Conservation (phyloP, 2,888 invertebrate genomes). For the Acrobasis repandana region DNA sequence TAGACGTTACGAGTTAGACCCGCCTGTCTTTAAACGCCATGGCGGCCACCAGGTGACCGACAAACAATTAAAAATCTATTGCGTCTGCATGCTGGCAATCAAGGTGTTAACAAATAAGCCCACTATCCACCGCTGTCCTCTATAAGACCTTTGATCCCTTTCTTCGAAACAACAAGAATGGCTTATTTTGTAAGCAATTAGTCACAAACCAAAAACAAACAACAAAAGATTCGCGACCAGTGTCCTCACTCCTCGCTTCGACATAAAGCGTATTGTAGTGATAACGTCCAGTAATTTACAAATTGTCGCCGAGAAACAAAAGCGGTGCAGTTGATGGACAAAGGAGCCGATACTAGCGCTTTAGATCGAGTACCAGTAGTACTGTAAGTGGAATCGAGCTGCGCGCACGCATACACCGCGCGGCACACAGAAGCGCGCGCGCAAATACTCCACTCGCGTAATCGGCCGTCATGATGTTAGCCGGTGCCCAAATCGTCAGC, state of each 20-base stretch:
- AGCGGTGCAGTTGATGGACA: constrained; percentile 55
- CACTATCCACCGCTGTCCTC: no score
- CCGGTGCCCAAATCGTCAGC: constrained; percentile 72
- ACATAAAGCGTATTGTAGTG: constrained; percentile 31
- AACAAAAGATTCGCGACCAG: background rate
- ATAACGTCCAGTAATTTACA: constrained; percentile 45
- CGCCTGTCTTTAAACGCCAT: no score
- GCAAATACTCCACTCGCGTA: constrained; percentile 43
- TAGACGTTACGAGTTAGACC: no score
- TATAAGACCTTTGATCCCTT: background rate
- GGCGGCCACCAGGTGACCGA: no score
- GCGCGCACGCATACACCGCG: constrained; percentile 64
- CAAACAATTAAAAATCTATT: no score
- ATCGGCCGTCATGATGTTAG: constrained; percentile 66
- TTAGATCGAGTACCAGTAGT: constrained; percentile 28
- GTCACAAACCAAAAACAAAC: background rate
- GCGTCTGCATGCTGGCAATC: no score
- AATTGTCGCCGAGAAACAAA: constrained; percentile 53
- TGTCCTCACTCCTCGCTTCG: background rate
- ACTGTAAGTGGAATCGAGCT: constrained; percentile 35
- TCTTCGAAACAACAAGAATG: background rate
- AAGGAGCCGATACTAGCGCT: constrained; percentile 43
- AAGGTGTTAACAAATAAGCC: no score
- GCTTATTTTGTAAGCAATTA: background rate
- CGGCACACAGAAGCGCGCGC: constrained; percentile 51